These are phyloP conservation scores for Atopsyche davidsoni DNA, from an alignment of 1,140 invertebrate species.

Conservation along the genomic window DNA sequence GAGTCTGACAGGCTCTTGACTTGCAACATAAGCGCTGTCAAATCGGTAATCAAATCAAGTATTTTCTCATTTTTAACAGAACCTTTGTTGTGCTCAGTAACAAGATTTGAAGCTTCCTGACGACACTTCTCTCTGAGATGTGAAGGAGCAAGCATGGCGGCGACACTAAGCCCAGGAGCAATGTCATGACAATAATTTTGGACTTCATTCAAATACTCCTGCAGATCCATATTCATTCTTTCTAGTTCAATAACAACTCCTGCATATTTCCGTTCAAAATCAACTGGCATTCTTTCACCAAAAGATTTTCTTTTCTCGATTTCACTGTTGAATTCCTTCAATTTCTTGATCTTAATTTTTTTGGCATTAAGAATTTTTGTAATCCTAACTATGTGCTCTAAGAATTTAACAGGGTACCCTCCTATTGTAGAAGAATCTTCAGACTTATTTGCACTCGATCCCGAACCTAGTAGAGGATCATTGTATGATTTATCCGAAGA, in stretches of 20 bases:
- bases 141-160: conserved; percentile 80
- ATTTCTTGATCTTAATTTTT: conserved; percentile 68
- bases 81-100: conserved; percentile 65
- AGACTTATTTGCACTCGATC: conserved; percentile 33
- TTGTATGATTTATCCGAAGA: conserved; percentile 34
- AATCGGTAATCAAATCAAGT: conserved; percentile 75
- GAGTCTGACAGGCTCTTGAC: conserved; percentile 87
- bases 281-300: conserved; percentile 67
- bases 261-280: conserved; percentile 89
- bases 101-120: conserved; percentile 75
- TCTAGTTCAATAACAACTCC: conserved; percentile 85
- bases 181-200: conserved; percentile 82
- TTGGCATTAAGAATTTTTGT: conserved; percentile 83
- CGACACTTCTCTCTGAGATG: conserved; percentile 80
- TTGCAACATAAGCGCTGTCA: conserved; percentile 88
- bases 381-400: conserved; percentile 81
- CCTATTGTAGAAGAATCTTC: conserved; percentile 56
- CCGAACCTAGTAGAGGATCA: conserved; percentile 50
- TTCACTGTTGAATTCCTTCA: conserved; percentile 86
- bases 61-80: conserved; percentile 56
- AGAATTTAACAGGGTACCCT: conserved; percentile 76
- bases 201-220: conserved; percentile 77
- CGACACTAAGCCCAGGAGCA: conserved; percentile 79
- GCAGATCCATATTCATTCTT: conserved; percentile 82
- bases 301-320: conserved; percentile 82